These are phyloP conservation scores for Hylaea fasciaria DNA, from an alignment of 2,888 invertebrate species.

Conservation along the genomic window DNA sequence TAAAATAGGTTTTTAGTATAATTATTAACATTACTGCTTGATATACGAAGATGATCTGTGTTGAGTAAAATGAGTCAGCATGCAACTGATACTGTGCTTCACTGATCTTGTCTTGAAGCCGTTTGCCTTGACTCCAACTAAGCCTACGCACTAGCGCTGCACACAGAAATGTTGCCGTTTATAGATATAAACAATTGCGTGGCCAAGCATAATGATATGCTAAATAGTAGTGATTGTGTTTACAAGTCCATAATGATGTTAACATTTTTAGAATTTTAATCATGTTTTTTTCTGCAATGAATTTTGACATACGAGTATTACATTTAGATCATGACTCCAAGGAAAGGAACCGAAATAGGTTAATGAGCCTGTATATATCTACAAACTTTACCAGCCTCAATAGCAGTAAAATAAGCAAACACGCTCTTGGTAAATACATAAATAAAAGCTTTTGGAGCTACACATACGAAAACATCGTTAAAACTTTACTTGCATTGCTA, in stretches of 20 bases:
- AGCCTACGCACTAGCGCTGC: too few species aligned
- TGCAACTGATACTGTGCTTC: not conserved
- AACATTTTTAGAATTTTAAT: too few species aligned
- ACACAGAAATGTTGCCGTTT: not conserved
- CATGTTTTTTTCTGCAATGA: too few species aligned
- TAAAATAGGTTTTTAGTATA: too few species aligned
- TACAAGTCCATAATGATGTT: too few species aligned
- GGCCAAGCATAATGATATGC: too few species aligned
- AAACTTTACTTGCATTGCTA: slow-evolving; percentile 35
- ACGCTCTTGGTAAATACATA: slow-evolving; percentile 6
- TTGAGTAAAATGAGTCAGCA: slow-evolving; percentile 1
- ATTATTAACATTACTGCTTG: not conserved
- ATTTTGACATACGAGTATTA: too few species aligned
- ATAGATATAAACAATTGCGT: not conserved
- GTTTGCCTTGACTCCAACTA: slow-evolving; percentile 18
- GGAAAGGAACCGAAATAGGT: too few species aligned
- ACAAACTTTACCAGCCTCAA: slow-evolving; percentile 6
- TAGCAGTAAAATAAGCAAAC: slow-evolving; percentile 21
- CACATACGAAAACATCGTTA: slow-evolving; percentile 39
- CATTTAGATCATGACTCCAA: too few species aligned
- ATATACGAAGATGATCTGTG: not conserved
- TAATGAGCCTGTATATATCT: not conserved
- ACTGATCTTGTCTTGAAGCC: not conserved
- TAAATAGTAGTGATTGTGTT: too few species aligned
- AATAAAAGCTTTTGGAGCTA: slow-evolving; percentile 33